Base-by-base conservation (phyloP, 1,140 invertebrate species). In the Sogatella furcifera region DNA sequence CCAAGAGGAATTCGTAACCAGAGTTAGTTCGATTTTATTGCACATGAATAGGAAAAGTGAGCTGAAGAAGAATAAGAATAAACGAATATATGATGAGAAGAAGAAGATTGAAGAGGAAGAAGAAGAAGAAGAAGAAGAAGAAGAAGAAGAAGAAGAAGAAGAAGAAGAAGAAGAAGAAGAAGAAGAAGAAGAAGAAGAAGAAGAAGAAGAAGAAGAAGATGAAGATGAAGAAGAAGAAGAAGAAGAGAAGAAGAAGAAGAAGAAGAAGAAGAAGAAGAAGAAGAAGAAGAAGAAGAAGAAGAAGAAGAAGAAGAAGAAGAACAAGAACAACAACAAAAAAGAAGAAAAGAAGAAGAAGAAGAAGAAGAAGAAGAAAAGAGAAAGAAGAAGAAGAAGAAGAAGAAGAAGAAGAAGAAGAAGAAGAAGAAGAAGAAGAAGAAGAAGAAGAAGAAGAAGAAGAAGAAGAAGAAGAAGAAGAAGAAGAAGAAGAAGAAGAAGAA, bases 101-200 rank as follows among this genome's bases (percentile, higher is more conserved):
- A n/a, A n/a, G n/a, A n/a, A n/a, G n/a, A n/a, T n/a, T n/a, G n/a
- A n/a, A n/a, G n/a, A n/a, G n/a, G n/a, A n/a, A n/a, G n/a, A n/a
- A n/a, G n/a, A n/a, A n/a, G n/a, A n/a, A n/a, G n/a, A n/a, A n/a
- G n/a, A n/a, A n/a, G n/a, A n/a, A n/a, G n/a, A n/a, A n/a, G n/a
- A n/a, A n/a, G n/a, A n/a, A n/a, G n/a, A n/a, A n/a, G n/a, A n/a
- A n/a, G n/a, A n/a, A n/a, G n/a, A n/a, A n/a, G n/a, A n/a, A n/a
- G n/a, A n/a, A n/a, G n/a, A n/a, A n/a, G n/a, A n/a, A n/a, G n/a
- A n/a, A n/a, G n/a, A n/a, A n/a, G n/a, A n/a, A n/a, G 55, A n/a
- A n/a, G 42, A 44, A 44, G 42, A 58, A 58, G 56, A 58, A 28
- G 55, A 56, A 28, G 52, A 56, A 56, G 55, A 56, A 56, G 55